A percentile compares a stretch with the other conserved stretches of the same genome.
phyloP scores from a whole-genome alignment of 2,113 vertebrate genomes.

The Polyodon spathula region DNA sequence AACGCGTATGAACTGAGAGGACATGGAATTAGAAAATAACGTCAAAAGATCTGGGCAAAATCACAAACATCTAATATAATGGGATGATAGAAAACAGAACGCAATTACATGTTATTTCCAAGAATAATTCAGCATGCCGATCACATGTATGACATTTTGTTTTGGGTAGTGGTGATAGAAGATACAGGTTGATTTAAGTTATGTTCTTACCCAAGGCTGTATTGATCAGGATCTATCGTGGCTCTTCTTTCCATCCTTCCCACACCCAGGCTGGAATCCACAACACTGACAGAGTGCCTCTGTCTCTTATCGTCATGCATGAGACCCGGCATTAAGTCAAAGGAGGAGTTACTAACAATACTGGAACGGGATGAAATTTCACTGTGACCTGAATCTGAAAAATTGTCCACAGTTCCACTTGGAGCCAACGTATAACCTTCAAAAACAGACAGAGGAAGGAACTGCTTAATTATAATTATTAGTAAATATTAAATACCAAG shows the following conservation, averaged over 20 bases:
- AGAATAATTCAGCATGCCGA: too few species aligned
- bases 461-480: not conserved
- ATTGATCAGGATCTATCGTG: constrained; percentile 81
- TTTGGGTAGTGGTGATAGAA: too few species aligned
- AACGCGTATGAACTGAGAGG: constrained; percentile 72
- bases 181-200: too few species aligned
- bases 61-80: not conserved
- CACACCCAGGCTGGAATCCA: constrained; percentile 67
- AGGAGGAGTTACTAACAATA: constrained; percentile 93
- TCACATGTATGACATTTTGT: too few species aligned
- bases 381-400: constrained; percentile 91
- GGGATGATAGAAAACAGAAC: not conserved
- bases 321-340: constrained; percentile 86
- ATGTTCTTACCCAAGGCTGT: constrained; percentile 76
- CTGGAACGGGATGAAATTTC: constrained; percentile 95
- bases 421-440: constrained; percentile 73
- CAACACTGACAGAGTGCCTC: constrained; percentile 74
- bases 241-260: constrained; percentile 76
- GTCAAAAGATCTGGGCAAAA: not conserved
- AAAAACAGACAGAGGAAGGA: constrained; percentile 1
- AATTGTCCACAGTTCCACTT: constrained; percentile 75
- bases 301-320: constrained; percentile 82
- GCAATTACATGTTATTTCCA: not conserved
- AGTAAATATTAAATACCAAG: not conserved
- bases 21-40: not conserved